A percentile compares a stretch with the other conserved stretches of the same genome.
These are phyloP conservation scores for Heterotis niloticus DNA, from an alignment of 2,113 vertebrate species.

Conservation along the genomic window DNA sequence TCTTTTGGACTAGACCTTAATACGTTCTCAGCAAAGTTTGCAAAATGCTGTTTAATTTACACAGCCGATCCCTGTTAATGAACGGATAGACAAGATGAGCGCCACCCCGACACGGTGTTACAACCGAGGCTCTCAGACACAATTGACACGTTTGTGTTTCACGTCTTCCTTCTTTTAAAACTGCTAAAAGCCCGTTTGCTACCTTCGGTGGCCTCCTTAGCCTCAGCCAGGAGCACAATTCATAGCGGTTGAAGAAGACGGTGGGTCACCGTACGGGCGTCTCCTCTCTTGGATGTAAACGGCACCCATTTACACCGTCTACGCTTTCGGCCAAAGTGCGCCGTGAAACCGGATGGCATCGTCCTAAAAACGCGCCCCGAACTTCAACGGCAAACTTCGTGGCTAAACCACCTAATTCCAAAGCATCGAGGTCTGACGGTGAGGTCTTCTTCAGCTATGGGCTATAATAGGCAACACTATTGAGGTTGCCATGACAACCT, in stretches of 20 bases:
- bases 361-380: background rate
- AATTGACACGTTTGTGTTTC: background rate
- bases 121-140: background rate
- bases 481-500: slow-evolving; percentile 27
- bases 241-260: background rate
- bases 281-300: slow-evolving; percentile 14
- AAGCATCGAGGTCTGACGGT: background rate
- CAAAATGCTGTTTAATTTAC: background rate
- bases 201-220: background rate
- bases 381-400: background rate
- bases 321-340: background rate
- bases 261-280: background rate
- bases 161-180: background rate
- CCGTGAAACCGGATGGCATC: background rate
- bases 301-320: background rate
- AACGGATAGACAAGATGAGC: background rate
- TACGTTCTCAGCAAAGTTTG: background rate
- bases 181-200: background rate
- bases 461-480: slow-evolving; percentile 18
- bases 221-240: background rate
- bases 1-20: background rate
- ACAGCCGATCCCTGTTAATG: background rate
- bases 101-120: background rate
- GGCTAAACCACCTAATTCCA: background rate
- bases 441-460: slow-evolving; percentile 2